Conservation (phyloP, 2,113 vertebrate species). For the Elachura formosa region DNA sequence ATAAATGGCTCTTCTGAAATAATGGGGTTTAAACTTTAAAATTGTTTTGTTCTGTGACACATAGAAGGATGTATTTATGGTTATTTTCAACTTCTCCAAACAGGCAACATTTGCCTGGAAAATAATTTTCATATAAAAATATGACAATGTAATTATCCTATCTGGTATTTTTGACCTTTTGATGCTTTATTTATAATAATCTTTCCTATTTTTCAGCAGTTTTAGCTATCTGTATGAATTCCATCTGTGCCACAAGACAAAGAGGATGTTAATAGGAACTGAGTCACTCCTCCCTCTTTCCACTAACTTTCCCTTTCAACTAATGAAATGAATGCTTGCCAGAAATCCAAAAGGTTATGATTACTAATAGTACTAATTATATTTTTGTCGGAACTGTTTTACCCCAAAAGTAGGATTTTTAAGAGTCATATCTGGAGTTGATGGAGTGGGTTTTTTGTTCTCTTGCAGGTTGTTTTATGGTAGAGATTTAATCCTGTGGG, state of each 20-base stretch:
- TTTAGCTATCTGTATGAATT: conserved; percentile 49
- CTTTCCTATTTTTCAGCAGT: conserved; percentile 37
- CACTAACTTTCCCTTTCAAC: conserved; percentile 14
- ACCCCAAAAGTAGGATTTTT: not conserved
- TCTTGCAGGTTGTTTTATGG: not conserved
- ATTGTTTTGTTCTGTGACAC: conserved; percentile 65
- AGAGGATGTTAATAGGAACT: not conserved
- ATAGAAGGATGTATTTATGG: conserved; percentile 45
- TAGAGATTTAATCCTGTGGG: not conserved
- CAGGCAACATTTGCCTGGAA: conserved; percentile 50
- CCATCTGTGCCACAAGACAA: conserved; percentile 36
- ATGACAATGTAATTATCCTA: conserved; percentile 70
- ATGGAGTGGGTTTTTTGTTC: not conserved
- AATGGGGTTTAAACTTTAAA: conserved; percentile 71
- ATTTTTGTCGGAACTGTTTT: not conserved
- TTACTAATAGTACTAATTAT: not conserved
- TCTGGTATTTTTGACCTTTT: conserved; percentile 65
- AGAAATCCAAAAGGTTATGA: not conserved
- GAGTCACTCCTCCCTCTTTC: not conserved
- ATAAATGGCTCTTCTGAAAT: conserved; percentile 74
- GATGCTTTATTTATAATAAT: conserved; percentile 55
- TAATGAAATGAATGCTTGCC: not conserved
- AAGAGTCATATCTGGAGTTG: not conserved
- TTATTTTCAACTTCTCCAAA: conserved; percentile 65
- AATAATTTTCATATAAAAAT: conserved; percentile 73